phyloP scores from a whole-genome alignment of 2,113 vertebrate genomes.

The Peromyscus maniculatus region DNA sequence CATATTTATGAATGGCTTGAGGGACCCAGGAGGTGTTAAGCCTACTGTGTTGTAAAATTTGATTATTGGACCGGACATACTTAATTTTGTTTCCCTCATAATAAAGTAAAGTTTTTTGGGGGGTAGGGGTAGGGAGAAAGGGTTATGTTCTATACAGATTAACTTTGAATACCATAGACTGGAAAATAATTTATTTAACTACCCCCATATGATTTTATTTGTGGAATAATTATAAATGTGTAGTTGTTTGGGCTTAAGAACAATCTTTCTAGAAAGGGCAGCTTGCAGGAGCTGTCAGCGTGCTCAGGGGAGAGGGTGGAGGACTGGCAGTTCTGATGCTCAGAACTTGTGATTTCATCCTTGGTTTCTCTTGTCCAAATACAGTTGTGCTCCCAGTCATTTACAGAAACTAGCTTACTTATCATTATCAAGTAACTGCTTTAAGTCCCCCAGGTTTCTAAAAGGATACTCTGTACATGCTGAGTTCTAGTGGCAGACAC shows the following conservation, averaged over 20 bases:
- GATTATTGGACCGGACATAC: not conserved
- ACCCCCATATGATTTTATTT: slow-evolving; percentile 7
- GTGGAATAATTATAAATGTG: slow-evolving; percentile 12
- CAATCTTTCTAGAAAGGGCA: not conserved
- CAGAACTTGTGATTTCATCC: slow-evolving; percentile 36
- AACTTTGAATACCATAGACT: slow-evolving; percentile 24
- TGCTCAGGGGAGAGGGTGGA: not conserved
- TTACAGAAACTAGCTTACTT: slow-evolving; percentile 45
- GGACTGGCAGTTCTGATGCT: not conserved
- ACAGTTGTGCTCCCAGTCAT: not conserved
- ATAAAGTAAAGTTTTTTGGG: slow-evolving; percentile 1
- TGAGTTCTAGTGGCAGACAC: slow-evolving; percentile 36
- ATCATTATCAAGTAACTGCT: slow-evolving; percentile 28
- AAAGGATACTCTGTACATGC: slow-evolving; percentile 22
- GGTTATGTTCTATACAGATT: slow-evolving; percentile 1
- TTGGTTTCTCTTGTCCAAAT: not conserved
- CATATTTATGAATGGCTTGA: slow-evolving; percentile 75
- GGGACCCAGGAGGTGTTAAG: slow-evolving; percentile 61
- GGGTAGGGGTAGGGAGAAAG: not conserved
- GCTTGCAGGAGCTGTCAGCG: not conserved
- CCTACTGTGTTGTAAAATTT: slow-evolving; percentile 70
- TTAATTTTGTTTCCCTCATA: slow-evolving; percentile 55
- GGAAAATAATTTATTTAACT: slow-evolving; percentile 60
- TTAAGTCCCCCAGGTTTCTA: slow-evolving; percentile 42
- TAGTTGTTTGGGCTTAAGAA: slow-evolving; percentile 33